Percentiles rank a stretch among this genome's conserved stretches.
Conservation (phyloP, 2,888 invertebrate genomes). For the Boloria selene region DNA sequence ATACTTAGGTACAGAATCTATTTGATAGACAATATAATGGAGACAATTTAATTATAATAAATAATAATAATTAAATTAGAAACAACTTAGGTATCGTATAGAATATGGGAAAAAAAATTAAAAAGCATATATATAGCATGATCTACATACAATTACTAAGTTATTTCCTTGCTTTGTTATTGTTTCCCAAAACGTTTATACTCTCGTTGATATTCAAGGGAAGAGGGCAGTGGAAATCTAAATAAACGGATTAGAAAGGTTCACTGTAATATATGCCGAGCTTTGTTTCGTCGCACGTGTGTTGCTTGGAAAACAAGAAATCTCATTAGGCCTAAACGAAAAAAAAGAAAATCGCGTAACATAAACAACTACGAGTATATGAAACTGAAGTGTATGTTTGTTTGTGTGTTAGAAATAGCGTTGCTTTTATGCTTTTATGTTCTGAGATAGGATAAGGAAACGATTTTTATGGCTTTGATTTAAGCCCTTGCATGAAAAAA, state of each 20-base stretch:
- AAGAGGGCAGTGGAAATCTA: constrained; percentile 42
- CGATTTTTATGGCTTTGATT: too few relatives aligned
- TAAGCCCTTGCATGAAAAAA: too few relatives aligned
- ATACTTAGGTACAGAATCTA: too few relatives aligned
- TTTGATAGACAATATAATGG: too few relatives aligned
- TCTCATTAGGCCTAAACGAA: constrained; percentile 36
- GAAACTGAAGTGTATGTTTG: not conserved
- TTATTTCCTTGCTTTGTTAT: constrained; percentile 27
- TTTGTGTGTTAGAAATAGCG: too few relatives aligned
- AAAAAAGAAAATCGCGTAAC: constrained; percentile 6
- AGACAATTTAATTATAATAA: too few relatives aligned
- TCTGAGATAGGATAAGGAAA: too few relatives aligned
- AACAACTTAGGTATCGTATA: not conserved
- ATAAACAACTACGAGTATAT: too few relatives aligned
- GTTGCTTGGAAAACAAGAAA: constrained; percentile 42
- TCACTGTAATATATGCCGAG: constrained; percentile 42
- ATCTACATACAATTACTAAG: not conserved
- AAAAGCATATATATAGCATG: constrained; percentile 4
- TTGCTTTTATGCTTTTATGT: too few relatives aligned
- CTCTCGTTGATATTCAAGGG: constrained; percentile 43
- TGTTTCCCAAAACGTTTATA: constrained; percentile 29
- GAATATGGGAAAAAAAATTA: not conserved
- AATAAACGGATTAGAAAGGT: constrained; percentile 48
- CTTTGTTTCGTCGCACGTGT: constrained; percentile 44
- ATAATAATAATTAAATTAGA: too few relatives aligned